Base-by-base conservation (phyloP, 2,113 vertebrate genomes). In the Rhadina sibilatrix region DNA sequence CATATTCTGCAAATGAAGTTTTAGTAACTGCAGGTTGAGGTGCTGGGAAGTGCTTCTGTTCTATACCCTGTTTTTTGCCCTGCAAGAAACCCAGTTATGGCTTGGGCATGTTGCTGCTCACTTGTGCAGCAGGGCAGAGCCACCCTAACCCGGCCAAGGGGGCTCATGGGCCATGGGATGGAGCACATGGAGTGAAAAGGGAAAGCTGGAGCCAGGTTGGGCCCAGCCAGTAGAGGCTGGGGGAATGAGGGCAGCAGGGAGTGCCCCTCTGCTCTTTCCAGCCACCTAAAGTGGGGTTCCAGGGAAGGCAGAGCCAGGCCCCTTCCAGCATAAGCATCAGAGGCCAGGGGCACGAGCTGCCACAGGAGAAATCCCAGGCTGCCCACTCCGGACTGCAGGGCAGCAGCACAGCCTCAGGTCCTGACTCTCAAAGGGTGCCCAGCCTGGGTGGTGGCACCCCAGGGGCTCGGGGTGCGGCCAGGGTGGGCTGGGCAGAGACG, bases 201-300 rank as follows among this genome's bases (percentile, higher is more conserved):
- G 64, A n/a, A 57, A 49, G 12, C 31, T 7, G 11, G 56, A 75
- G 30, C 13, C 1, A 4, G 4, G 7, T 30, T 53, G 35, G 42
- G 37, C 16, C 16, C 6, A 8, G 53, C 18, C 10, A 17, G 33
- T 31, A 25, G 64, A 47, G 30, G 22, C 4, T 9, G 33, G 6
- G 42, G 18, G 27, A n/a, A 17, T 23, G 1, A 5, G 3, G 18
- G 15, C 0, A 0, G 11, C 0, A 2, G 8, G 9, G 17, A 21
- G 13, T 53, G 27, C 5, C 38, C 17, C 2, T 15, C 28, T 66
- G 65, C 27, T 56, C 11, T n/a, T 84, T 54, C 16, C 61, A 78
- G 35, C 35, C 35, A 8, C 30, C 52, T 33, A 28, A 71, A 42
- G 2, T 2, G 5, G 33, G 22, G 21, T 30, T 72, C n/a, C 8